Base-by-base conservation (phyloP, 2,113 vertebrate genomes). In the Taurulus bubalis region DNA sequence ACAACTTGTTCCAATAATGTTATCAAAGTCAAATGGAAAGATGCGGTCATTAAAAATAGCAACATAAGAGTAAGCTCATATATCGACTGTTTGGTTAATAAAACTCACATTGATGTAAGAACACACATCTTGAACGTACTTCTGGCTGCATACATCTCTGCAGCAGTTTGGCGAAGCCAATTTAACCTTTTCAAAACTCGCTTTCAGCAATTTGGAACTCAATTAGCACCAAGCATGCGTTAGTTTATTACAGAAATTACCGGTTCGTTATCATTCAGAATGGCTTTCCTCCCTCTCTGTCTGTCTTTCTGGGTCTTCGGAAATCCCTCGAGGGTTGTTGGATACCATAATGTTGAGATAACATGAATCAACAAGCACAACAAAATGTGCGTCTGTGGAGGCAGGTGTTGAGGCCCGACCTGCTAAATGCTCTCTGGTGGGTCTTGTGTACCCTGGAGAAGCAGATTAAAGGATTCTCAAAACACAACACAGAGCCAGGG, bases 211-310 rank as follows among this genome's bases (percentile, higher is more conserved):
- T 77, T 77, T 88, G 80, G 36, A 87, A 81, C 78, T 86, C 75
- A 88, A 87, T 92, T 88, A 88, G 69, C 69, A 60, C 64, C 45
- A 38, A 85, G 71, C 82, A 59, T 51, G 79, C 86, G 85, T 86
- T 79, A 15, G 76, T 81, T 90, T 87, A 90, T 91, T 85, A 75
- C 56, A 77, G 79, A 85, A 86, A 89, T 89, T 62, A 87, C 72
- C 1, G 12, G 24, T 81, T 87, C 8, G 79, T 89, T 89, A 90
- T 83, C 75, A 80, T 86, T 77, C 63, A 67, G 45, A 77, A 80
- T 64, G 77, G 47, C 75, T 81, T 45, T 20, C 32, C 38, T 68
- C 58, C 58, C 63, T 58, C 40, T 6, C 66, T 12, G 62, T 15
- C 45, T 22, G 60, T 76, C 71, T 77, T 60, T 74, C 73, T 7